Percentiles rank a stretch among this genome's conserved stretches.
These are phyloP conservation scores for Cylindroiulus punctatus DNA, from an alignment of 2,888 invertebrate genomes.

Conservation along the genomic window DNA sequence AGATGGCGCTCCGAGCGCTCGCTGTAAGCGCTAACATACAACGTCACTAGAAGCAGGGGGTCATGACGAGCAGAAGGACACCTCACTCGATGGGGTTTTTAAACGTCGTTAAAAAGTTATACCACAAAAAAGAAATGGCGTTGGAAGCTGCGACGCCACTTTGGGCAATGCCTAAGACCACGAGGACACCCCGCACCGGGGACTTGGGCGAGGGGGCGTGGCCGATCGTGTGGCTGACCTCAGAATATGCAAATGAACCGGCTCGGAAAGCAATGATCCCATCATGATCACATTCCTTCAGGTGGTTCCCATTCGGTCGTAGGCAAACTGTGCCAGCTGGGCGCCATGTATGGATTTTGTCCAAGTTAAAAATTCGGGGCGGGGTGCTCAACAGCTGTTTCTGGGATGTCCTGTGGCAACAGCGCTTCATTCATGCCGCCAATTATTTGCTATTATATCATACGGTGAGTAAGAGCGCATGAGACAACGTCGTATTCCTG, in stretches of 20 bases:
- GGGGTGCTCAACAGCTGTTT: neutral
- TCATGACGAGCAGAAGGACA: no score
- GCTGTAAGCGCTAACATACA: no score
- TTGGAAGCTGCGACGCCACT: no score
- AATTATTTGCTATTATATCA: neutral
- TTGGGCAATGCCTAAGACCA: no score
- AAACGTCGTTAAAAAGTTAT: no score
- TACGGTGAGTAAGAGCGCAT: conserved; percentile 10
- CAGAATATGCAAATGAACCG: neutral
- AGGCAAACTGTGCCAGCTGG: neutral
- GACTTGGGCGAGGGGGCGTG: neutral
- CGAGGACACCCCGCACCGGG: neutral
- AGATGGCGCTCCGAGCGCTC: neutral
- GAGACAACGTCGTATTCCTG: neutral
- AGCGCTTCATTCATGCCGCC: neutral
- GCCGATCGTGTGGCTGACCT: neutral
- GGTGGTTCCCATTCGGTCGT: neutral
- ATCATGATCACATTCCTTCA: neutral
- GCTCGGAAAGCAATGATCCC: neutral
- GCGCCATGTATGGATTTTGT: neutral
- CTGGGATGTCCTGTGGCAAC: neutral
- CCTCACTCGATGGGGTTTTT: no score
- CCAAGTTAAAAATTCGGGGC: neutral
- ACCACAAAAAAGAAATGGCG: no score
- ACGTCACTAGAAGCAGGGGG: no score